phyloP scores from a whole-genome alignment of 1,140 invertebrate species.

The Himalopsyche phryganea region DNA sequence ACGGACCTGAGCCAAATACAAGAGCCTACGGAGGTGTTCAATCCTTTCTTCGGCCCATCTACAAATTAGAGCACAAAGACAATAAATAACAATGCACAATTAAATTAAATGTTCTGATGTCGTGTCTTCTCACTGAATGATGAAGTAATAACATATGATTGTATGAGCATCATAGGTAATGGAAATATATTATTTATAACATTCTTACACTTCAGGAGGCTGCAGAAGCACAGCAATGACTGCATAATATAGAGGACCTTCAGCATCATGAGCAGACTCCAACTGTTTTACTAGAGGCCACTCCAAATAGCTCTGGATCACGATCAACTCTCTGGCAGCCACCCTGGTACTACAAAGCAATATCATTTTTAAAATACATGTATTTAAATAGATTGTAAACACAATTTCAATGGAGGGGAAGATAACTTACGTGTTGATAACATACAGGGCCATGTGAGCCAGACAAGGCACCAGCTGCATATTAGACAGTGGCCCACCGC shows the following conservation, averaged over 20 bases:
- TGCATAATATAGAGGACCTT: conserved; percentile 84
- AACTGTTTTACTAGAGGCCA: conserved; percentile 57
- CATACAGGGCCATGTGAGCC: conserved; percentile 91
- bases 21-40: conserved; percentile 70
- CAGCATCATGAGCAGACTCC: conserved; percentile 82
- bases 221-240: conserved; percentile 77
- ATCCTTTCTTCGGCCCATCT: conserved; percentile 65
- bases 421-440: conserved; percentile 81
- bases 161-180: neutral
- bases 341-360: conserved; percentile 68
- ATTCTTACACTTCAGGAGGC: conserved; percentile 57
- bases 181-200: neutral
- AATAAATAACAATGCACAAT: too few species aligned
- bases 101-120: too few species aligned
- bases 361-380: neutral
- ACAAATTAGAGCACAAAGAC: too few species aligned
- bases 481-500: conserved; percentile 94
- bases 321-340: conserved; percentile 47
- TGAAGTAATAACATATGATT: too few species aligned
- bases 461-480: conserved; percentile 95
- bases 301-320: conserved; percentile 42
- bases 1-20: conserved; percentile 77
- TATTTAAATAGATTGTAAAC: too few species aligned
- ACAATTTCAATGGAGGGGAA: neutral
- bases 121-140: too few species aligned